Conservation (phyloP, 2,113 vertebrate species). For the Mystacornis crossleyi region DNA sequence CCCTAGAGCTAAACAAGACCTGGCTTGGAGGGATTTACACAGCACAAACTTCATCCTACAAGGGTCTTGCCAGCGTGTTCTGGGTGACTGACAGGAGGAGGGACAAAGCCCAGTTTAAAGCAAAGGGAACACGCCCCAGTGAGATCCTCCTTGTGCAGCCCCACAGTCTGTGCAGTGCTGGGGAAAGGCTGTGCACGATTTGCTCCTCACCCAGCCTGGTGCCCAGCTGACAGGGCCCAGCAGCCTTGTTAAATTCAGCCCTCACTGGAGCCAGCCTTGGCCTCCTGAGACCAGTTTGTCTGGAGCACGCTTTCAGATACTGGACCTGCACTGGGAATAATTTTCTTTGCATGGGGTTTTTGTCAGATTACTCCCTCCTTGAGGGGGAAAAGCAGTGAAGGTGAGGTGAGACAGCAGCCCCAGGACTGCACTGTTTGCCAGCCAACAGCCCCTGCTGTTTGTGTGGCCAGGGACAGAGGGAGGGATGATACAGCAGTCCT, state of each 20-base stretch:
- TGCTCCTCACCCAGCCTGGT: background rate
- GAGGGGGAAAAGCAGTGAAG: background rate
- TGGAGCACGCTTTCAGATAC: background rate
- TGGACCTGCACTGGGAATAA: background rate
- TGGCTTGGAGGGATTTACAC: background rate
- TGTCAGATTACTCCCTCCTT: background rate
- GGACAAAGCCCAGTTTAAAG: background rate
- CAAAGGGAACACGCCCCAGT: fast-evolving
- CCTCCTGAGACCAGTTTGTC: background rate
- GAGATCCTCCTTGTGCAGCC: background rate
- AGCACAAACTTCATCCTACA: background rate
- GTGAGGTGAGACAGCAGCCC: background rate
- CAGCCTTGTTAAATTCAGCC: background rate
- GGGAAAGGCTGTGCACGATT: background rate
- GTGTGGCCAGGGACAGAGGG: background rate
- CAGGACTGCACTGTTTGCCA: background rate
- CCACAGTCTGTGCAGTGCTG: background rate
- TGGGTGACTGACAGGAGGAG: background rate
- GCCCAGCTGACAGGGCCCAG: background rate
- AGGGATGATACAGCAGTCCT: background rate
- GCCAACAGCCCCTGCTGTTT: background rate
- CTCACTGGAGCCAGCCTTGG: background rate
- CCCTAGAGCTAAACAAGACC: background rate
- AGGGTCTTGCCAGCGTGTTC: background rate
- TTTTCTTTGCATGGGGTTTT: background rate